Evolutionary conservation across 1,140 invertebrate genomes (phyloP), one percentile per base, ranked within the genome.

Genomic region (Tenebrio molitor): DNA sequence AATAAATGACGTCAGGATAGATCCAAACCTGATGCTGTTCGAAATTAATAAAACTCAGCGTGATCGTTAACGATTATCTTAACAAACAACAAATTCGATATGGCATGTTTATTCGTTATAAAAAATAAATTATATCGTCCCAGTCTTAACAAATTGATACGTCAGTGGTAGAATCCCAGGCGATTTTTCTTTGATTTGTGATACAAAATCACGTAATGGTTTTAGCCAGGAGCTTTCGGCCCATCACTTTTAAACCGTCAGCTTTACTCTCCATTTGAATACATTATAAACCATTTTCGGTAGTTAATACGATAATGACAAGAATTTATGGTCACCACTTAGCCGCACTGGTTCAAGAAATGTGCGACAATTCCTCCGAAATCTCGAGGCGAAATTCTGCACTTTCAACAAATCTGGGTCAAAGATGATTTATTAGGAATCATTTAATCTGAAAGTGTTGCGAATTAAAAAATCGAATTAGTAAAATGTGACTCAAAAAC

Each of bases 241-340:
- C 15, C 46, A 23, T 53, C 46, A 53, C 46, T 53, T 53, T 21
- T 21, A 12, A 53, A 23, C 21, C 23, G 50, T 58, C 50, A 58
- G 50, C 19, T 58, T 58, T 58, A 29, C 21, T 12, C 50, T 29
- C 29, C 50, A 58, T 58, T 58, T 58, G 23, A 58, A 58, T 58
- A 58, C 21, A 58, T 58, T 58, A 58, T 58, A 14, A 58, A 0
- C 21, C 21, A 58, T 58, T 58, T 58, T 58, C 50, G 34, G 66
- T 50, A 68, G 66, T 68, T 68, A 68, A 68, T 68, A 68, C 16
- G 66, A 68, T 68, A 68, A 68, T 33, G 46, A 42, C 42, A 50
- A 33, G 25, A 68, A 68, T 50, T 68, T 68, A 68, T 68, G 41
- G 44, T 67, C 44, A 39, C 44, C 44, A 16, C 29, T 53, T 50